Base-by-base conservation (phyloP, 2,113 vertebrate species). In the Myiopsitta monachus region DNA sequence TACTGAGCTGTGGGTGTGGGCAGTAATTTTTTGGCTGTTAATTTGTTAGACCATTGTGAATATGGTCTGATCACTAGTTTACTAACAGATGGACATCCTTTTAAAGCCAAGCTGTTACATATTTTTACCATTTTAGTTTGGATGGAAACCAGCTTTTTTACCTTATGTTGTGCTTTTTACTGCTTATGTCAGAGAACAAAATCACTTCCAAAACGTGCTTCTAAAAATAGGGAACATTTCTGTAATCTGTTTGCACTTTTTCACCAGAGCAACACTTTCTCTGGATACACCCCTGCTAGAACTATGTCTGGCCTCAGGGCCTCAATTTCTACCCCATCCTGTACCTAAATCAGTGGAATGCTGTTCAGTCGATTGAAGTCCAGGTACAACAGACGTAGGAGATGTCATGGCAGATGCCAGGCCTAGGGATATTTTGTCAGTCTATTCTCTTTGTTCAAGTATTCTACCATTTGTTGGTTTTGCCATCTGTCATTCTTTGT, bases 341-440 rank as follows among this genome's bases (percentile, higher is more conserved):
- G 31, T 88, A 61, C 47, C 11, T 73, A 6, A 44, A 52, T 66
- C 47, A 89, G 24, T 82, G 39, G 24, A 94, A 63, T 39, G 26
- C 16, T 88, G 41, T 68, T 91, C 46, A 82, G 18, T 68, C 89
- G 77, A 88, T 75, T 87, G 62, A 78, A 72, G 51, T 90, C 83
- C 95, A 95, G 92, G 77, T 79, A 91, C 23, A 61, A 59, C 83
- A 95, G 94, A 91, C 62, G 84, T 63, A 41, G 75, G 49, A 95
- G 83, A 78, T 89, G 66, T 78, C 72, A 87, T 64, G 89, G 55
- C 94, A 97, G 94, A 86, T 84, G 86, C 47, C 76, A 87, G 55
- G 77, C 87, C 73, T 89, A 55, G 27, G 80, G 83, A 69, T 91
- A 94, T 95, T 92, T 91, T 78, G 33, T 82, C 77, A 87, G 26